Evolutionary conservation across 1,140 invertebrate genomes (phyloP), one percentile per base, ranked within the genome.

Genomic region (Drosophila insularis): DNA sequence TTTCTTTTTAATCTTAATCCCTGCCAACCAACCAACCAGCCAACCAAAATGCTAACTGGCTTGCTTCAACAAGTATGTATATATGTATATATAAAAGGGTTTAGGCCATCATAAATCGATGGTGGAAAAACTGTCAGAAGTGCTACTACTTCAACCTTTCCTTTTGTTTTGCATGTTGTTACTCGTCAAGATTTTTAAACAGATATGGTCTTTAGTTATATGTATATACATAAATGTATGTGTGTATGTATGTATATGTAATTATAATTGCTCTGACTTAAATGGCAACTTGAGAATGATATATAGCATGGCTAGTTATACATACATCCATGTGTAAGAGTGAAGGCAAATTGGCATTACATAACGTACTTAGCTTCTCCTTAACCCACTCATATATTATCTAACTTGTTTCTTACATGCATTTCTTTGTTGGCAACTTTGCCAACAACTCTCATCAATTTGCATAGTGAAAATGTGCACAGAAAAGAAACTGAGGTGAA

Each of bases 31-130:
- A 5, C 27, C 27, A 27, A 86, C 79, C 27, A 27, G 87, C 79
- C 82, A 80, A 86, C 82, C 82, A 80, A 90, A 89, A 90, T 78
- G 78, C 74, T 90, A 89, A 86, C 78, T 89, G 72, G 78, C 72
- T 68, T 71, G 21, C 21, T 17, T 17, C 62, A 46, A 21, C 65
- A 68, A 53, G 17, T 11, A 4, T 27, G 27, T 5, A 13, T 10
- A 35, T 6, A 32, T 10, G 10, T 6, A 32, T 5, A 32, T 11
- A 43, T 21, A 39, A 65, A 64, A 63, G 65, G 72, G 70, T 43
- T 67, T 40, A 35, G 54, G 64, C 74, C 76, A 69, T 69, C 69
- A 74, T 79, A 89, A 80, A 87, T 87, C 79, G 80, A 79, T 71
- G 75, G 69, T 82, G 56, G 58, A 27, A 62, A 56, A 71, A 35